Evolutionary conservation across 2,797 vertebrate species (phyloP), one percentile per base, ranked within the genome.

Genomic region (Ptychadena robeensis): DNA sequence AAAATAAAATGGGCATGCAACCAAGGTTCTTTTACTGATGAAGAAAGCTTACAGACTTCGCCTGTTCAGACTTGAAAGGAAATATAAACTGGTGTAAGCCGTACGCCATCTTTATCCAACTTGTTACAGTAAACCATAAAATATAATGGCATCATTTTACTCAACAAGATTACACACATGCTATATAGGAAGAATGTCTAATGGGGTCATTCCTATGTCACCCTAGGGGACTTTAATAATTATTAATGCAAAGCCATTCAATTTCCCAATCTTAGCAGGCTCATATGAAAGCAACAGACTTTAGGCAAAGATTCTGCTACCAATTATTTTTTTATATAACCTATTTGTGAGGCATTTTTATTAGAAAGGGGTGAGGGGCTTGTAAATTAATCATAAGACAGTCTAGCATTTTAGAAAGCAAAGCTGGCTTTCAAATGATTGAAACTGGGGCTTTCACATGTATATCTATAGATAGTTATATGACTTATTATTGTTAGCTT

Each of bases 141-240:
- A 72, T 3, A 14, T 79, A 68, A 79, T 68, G 73, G 68, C 72
- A 82, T 82, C 73, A 75, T 61, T 68, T 68, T 31, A 68, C 44
- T 82, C 40, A 79, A 72, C 79, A 75, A 83, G 69, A 83, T 83
- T 73, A 79, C 67, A 78, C 22, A 34, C 35, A 48, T 38, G 44
- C 73, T 73, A 37, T 79, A 22, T 67, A 83, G 74, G 81, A 83
- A 83, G 74, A 32, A 73, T 61, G 61, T 64, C 65, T 70, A 48
- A 70, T 59, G 40, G 7, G 15, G 64, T 67, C 31, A 73, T 30
- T 27, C 73, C 69, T 73, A 61, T 72, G 74, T 34, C 74, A 76
- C 81, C 81, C 81, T 27, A 40, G 64, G 72, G 65, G 37, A 73
- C 35, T 65, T 66, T 53, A 73, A 48, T 63, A 48, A 63, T 82